Evolutionary conservation across 2,888 invertebrate genomes (phyloP).

Genomic region (Sepioteuthis lessoniana): DNA sequence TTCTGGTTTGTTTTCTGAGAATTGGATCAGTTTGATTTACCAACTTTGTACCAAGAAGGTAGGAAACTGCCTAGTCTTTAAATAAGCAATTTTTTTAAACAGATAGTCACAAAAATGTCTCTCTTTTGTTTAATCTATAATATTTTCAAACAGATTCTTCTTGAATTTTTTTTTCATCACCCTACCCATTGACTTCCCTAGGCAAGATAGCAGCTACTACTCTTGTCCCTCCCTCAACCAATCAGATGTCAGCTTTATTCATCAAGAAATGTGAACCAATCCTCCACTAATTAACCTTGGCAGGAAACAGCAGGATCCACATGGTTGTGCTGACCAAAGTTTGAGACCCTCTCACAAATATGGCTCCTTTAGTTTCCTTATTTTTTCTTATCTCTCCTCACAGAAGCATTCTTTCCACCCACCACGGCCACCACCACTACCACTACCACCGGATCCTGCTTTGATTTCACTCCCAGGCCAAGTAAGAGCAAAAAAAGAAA

Average conservation of each 20-base stretch:
- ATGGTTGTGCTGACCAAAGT: background rate
- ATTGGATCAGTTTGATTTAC: too few relatives aligned
- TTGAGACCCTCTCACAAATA: background rate
- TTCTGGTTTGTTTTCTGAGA: too few relatives aligned
- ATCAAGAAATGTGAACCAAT: slow-evolving; percentile 21
- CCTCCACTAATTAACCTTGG: slow-evolving; percentile 14
- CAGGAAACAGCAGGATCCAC: slow-evolving; percentile 33
- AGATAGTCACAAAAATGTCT: too few relatives aligned
- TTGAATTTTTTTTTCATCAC: too few relatives aligned
- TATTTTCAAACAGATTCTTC: too few relatives aligned
- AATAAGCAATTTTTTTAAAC: too few relatives aligned
- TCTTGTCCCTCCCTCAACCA: background rate
- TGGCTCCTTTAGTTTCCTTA: background rate
- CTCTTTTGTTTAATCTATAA: too few relatives aligned
- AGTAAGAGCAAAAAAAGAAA: background rate
- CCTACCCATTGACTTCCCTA: too few relatives aligned
- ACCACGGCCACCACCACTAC: too few relatives aligned
- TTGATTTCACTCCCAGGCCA: slow-evolving; percentile 20
- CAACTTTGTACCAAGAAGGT: too few relatives aligned
- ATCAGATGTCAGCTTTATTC: background rate
- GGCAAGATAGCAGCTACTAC: background rate
- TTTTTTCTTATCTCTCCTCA: background rate
- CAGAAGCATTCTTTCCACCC: background rate
- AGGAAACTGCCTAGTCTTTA: too few relatives aligned
- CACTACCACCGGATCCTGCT: background rate